A percentile compares a stretch with the other conserved stretches of the same genome.
phyloP scores from a whole-genome alignment of 2,797 vertebrate genomes.

The Lepus townsendii region DNA sequence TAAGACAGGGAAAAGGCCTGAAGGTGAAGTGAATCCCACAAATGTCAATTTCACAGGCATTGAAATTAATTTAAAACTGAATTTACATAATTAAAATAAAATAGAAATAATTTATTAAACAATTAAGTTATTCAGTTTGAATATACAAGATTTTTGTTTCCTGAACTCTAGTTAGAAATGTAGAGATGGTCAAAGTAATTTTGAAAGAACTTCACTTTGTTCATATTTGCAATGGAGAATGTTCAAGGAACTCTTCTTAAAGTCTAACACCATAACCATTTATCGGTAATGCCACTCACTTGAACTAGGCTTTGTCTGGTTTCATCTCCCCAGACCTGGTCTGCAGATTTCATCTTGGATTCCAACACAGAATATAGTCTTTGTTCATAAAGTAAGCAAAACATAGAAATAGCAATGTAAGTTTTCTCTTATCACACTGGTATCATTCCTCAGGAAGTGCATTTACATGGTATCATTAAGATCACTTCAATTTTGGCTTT shows the following conservation, averaged over 20 bases:
- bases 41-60: conserved; percentile 26
- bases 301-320: conserved; percentile 1
- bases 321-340: not conserved
- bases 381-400: conserved; percentile 52
- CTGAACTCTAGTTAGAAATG: conserved; percentile 47
- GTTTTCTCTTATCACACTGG: not conserved
- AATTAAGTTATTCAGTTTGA: conserved; percentile 47
- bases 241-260: not conserved
- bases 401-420: not conserved
- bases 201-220: conserved; percentile 7
- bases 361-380: not conserved
- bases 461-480: not conserved
- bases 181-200: conserved; percentile 53
- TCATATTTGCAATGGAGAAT: not conserved
- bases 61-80: conserved; percentile 6
- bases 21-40: conserved; percentile 6
- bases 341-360: not conserved
- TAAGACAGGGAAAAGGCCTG: not conserved
- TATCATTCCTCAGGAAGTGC: not conserved
- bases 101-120: conserved; percentile 53
- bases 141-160: not conserved
- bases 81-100: conserved; percentile 69
- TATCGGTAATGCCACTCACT: not conserved
- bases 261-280: not conserved
- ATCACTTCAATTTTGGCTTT: conserved; percentile 20